Evolutionary conservation across 2,888 invertebrate species (phyloP), one percentile per base, ranked within the genome.

Genomic region (Matsumyia berberina): DNA sequence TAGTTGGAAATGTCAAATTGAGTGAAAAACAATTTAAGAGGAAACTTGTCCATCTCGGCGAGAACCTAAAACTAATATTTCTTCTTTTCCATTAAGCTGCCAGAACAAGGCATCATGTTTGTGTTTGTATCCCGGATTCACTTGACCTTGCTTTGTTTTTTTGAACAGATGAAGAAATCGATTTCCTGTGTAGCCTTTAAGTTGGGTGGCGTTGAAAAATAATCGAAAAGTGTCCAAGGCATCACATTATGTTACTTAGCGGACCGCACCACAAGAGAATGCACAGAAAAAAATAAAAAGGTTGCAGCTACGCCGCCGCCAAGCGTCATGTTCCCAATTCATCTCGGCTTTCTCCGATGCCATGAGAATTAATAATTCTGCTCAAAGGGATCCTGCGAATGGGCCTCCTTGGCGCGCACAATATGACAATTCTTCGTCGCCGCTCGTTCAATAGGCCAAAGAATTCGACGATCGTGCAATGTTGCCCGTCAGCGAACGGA

Each of bases 31-130:
- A 66, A 70, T 76, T 80, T 78, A 44, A 12, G 55, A 69, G 66
- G 53, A 58, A 66, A 72, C 72, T 55, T 66, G 64, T 66, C 80
- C 46, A 89, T 91, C 90, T 89, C 88, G 88, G 88, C 86, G 88
- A 87, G 89, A 89, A 88, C 87, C 53, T 77, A 85, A 24, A 89
- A 87, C 88, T 88, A 91, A 91, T 90, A 90, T 89, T 87, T 90
- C 90, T 89, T 76, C 82, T 86, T 87, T 86, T 88, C 90, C 90
- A 90, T 91, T 91, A 89, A 74, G 58, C 78, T 85, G 73, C 74
- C 79, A 72, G 9, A 31, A 51, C n/a, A 19, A 4, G 24, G 9
- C 51, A 17, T 24, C 29, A 7, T 15, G 9, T 7, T 5, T 42
- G 11, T 37, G 17, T 6, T 4, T 2, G 17, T 46, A 33, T 42